These are phyloP conservation scores for Pterois miles DNA, from an alignment of 2,797 vertebrate species.

Conservation along the genomic window DNA sequence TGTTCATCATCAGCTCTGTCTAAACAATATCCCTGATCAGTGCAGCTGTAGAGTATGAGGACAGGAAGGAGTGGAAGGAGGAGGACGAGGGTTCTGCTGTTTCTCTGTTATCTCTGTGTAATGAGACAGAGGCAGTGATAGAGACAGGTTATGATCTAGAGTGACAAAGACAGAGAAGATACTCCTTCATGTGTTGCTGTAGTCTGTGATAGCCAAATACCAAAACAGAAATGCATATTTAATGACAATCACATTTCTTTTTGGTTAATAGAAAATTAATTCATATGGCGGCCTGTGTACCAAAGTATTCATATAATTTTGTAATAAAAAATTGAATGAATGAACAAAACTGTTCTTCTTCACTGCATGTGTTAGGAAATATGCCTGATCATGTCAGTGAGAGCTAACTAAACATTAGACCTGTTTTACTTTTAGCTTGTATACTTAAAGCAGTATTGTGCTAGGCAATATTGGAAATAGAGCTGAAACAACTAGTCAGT, in stretches of 20 bases:
- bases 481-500: background rate
- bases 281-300: background rate
- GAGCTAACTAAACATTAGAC: too few species aligned
- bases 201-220: background rate
- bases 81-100: slow-evolving; percentile 11
- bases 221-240: background rate
- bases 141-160: slow-evolving; percentile 7
- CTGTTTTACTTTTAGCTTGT: background rate
- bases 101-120: slow-evolving; percentile 19
- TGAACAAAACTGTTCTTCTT: background rate
- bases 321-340: background rate
- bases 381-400: background rate
- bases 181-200: background rate
- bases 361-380: background rate
- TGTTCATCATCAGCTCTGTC: slow-evolving; percentile 51
- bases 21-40: slow-evolving; percentile 57
- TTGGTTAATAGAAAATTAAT: background rate
- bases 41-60: slow-evolving; percentile 50
- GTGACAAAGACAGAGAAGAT: background rate
- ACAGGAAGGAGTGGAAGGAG: slow-evolving; percentile 38
- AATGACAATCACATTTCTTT: background rate
- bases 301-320: background rate
- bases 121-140: slow-evolving; percentile 11
- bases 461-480: background rate
- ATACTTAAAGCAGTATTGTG: background rate